A percentile compares a stretch with the other conserved stretches of the same genome.
Evolutionary conservation across 2,888 invertebrate genomes (phyloP).

Genomic region (Melinopterus prodromus): DNA sequence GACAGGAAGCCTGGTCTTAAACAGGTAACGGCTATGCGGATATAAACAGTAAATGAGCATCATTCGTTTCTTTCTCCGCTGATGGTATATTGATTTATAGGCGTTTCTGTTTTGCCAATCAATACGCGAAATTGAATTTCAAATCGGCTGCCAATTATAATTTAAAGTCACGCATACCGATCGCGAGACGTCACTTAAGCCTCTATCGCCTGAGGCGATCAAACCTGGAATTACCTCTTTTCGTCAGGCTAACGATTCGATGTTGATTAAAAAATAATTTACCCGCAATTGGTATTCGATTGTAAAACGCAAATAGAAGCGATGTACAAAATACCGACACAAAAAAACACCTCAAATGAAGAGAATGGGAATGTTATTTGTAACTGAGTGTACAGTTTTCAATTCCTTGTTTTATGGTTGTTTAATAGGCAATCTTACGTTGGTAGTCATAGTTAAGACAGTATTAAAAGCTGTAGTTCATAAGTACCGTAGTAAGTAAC

Average conservation of each 20-base stretch:
- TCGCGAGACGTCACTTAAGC: neutral
- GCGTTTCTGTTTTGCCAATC: slow-evolving; percentile 4
- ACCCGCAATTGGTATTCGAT: neutral
- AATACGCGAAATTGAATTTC: slow-evolving; percentile 4
- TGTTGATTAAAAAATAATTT: neutral
- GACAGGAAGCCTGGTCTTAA: neutral
- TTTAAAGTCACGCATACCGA: slow-evolving; percentile 4
- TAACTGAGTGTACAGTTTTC: neutral
- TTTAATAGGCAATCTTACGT: neutral
- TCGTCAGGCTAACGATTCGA: neutral
- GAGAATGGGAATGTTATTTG: neutral
- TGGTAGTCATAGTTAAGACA: neutral
- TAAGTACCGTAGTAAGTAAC: slow-evolving; percentile 20
- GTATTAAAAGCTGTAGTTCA: neutral
- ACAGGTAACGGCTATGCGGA: neutral
- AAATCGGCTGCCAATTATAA: neutral
- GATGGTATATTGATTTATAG: slow-evolving; percentile 4
- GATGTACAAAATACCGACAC: neutral
- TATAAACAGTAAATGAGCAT: neutral
- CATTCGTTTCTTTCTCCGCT: neutral
- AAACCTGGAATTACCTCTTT: slow-evolving; percentile 4
- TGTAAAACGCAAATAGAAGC: neutral
- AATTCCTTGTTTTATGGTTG: neutral
- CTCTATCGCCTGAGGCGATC: neutral
- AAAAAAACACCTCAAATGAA: neutral